phyloP scores from a whole-genome alignment of 2,113 vertebrate species.

The Typhlomys cinereus region DNA sequence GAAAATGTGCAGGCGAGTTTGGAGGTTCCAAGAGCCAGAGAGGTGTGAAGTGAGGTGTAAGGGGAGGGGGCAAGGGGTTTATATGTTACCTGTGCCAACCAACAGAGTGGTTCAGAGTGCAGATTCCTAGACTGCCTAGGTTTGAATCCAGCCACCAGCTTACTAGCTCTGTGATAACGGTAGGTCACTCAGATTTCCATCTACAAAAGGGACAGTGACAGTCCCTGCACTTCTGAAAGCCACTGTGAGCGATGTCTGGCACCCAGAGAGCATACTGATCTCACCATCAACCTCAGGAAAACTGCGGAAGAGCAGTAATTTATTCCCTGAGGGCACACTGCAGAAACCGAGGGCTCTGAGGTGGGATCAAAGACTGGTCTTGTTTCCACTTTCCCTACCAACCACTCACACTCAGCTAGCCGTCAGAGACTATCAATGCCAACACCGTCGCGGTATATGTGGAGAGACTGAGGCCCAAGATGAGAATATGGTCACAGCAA shows the following conservation, averaged over 20 bases:
- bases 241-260: not conserved
- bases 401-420: not conserved
- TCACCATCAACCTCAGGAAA: not conserved
- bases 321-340: not conserved
- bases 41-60: not conserved
- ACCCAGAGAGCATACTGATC: not conserved
- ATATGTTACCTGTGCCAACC: rapidly evolving
- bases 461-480: not conserved
- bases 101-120: not conserved
- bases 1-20: not conserved
- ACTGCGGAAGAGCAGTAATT: not conserved
- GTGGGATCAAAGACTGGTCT: not conserved
- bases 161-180: not conserved
- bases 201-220: not conserved
- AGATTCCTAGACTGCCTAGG: not conserved
- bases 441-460: not conserved
- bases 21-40: not conserved
- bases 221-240: not conserved
- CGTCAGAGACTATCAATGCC: not conserved
- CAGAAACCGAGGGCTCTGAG: not conserved
- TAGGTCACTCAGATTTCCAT: too few species aligned
- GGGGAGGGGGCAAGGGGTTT: rapidly evolving
- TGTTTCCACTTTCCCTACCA: not conserved
- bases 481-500: not conserved
- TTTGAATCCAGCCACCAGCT: not conserved